Base-by-base conservation (phyloP, 1,140 invertebrate species). In the Cotesia chilonis region DNA sequence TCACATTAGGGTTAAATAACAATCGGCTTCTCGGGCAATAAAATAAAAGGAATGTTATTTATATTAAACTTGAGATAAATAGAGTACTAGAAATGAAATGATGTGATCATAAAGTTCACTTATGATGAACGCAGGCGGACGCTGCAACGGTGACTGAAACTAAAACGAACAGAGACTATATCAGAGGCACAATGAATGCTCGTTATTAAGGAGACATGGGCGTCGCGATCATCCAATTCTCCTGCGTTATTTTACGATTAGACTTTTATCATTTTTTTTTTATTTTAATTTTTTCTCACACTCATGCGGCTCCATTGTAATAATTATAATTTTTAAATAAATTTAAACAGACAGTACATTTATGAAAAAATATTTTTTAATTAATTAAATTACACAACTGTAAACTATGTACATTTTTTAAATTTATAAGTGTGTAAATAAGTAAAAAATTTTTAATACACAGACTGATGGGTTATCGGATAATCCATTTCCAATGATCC, bases 131-230 rank as follows among this genome's bases (percentile, higher is more conserved):
- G 54, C 17, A 38, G 61, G 60, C 36, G 69, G 57, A 68, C 41
- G 54, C 64, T 60, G 64, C 71, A 60, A 38, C 64, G 65, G 59
- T 61, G 54, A 72, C 71, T 72, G 65, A 17, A 37, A 65, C 10
- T 37, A 37, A 57, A 70, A 65, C 17, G 54, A 14, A 38, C 35
- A 60, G 63, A 71, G 60, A 60, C 51, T 52, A 59, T 35, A 61
- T 55, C 36, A 64, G 47, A 47, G 57, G 35, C 52, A 72, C 71
- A 72, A 72, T 72, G 59, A 67, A 38, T 52, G 51, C 52, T 60
- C 55, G 71, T 67, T 68, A 66, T 66, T 72, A 47, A 52, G 17
- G n/a, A 47, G 64, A 38, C 70, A 72, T 72, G 63, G 71, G 71
- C 71, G 71, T 72, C 52, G 71, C 63, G 59, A 66, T 67, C 14